These are phyloP conservation scores for Rhingia rostrata DNA, from an alignment of 2,888 invertebrate genomes.

Conservation along the genomic window DNA sequence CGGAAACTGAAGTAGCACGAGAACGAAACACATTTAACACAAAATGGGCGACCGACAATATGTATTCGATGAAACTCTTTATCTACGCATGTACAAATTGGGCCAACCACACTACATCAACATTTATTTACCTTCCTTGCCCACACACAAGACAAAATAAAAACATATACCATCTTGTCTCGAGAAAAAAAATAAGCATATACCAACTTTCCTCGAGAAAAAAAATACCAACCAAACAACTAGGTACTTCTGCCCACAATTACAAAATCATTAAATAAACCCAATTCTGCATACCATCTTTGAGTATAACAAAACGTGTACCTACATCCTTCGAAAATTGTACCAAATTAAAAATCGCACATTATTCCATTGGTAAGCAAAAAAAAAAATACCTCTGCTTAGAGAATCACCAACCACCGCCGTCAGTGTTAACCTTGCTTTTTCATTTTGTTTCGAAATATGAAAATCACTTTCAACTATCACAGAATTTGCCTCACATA, in stretches of 20 bases:
- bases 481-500: slow-evolving; percentile 11
- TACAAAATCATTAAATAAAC: too few relatives aligned
- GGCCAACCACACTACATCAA: background rate
- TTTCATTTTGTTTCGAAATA: slow-evolving; percentile 9
- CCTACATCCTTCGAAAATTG: background rate
- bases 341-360: background rate
- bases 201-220: too few relatives aligned
- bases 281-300: too few relatives aligned
- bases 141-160: background rate
- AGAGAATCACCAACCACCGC: slow-evolving; percentile 41
- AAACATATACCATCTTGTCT: background rate
- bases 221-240: background rate
- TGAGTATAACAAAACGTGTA: background rate
- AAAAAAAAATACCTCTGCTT: slow-evolving; percentile 40
- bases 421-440: slow-evolving; percentile 19
- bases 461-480: slow-evolving; percentile 33
- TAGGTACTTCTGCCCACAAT: too few relatives aligned
- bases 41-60: background rate
- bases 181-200: background rate
- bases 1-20: too few relatives aligned
- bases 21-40: background rate
- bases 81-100: background rate
- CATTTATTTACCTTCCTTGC: background rate
- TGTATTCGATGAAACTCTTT: background rate
- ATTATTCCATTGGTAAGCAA: background rate